These are phyloP conservation scores for Oxyura jamaicensis DNA, from an alignment of 2,113 vertebrate species.

Conservation along the genomic window DNA sequence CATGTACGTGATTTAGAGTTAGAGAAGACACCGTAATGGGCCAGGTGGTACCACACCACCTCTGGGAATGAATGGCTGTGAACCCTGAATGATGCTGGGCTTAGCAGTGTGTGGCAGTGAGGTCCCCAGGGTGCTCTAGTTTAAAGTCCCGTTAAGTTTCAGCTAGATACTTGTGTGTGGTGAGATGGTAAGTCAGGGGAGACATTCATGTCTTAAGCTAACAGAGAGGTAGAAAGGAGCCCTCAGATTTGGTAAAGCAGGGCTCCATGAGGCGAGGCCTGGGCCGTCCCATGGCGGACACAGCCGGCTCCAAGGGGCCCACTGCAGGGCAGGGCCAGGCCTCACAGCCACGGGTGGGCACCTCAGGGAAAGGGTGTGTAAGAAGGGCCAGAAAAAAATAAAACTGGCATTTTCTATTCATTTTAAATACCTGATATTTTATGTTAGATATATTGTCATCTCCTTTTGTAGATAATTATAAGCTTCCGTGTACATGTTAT, in stretches of 20 bases:
- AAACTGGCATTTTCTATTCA: not conserved
- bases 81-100: too few species aligned
- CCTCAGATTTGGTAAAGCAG: not conserved
- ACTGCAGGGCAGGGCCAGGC: too few species aligned
- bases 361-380: too few species aligned
- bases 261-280: not conserved
- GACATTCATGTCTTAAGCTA: not conserved
- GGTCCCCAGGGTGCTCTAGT: not conserved
- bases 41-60: not conserved
- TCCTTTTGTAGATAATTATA: not conserved
- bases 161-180: not conserved
- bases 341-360: too few species aligned
- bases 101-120: not conserved
- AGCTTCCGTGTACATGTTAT: not conserved
- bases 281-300: too few species aligned
- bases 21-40: not conserved
- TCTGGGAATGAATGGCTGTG: not conserved
- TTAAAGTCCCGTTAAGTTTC: not conserved
- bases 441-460: not conserved
- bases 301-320: too few species aligned
- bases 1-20: not conserved
- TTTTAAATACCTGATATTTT: not conserved
- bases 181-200: not conserved
- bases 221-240: not conserved
- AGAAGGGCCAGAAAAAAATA: too few species aligned